Evolutionary conservation across 2,113 vertebrate genomes (phyloP).

Genomic region (Rhinopithecus roxellana): DNA sequence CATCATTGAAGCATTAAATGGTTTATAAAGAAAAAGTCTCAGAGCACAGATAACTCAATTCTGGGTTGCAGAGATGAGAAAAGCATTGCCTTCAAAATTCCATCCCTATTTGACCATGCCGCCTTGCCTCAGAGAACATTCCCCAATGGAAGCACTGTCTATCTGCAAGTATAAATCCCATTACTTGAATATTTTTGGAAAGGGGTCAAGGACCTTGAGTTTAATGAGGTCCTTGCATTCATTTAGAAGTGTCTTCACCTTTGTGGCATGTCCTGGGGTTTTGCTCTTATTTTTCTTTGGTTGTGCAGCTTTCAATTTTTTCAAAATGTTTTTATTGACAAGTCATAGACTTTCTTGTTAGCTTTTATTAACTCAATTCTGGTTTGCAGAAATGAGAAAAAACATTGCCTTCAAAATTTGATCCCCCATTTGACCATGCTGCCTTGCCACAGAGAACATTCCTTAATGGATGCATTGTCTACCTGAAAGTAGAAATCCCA

Average conservation of each 20-base stretch:
- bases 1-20: neutral
- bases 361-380: neutral
- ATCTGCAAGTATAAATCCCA: neutral
- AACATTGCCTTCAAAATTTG: neutral
- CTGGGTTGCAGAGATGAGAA: neutral
- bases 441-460: neutral
- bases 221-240: neutral
- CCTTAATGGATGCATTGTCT: neutral
- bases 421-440: neutral
- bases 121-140: neutral
- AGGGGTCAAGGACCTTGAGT: neutral
- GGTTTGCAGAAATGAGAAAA: neutral
- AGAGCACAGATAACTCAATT: neutral
- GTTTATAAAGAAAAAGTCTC: neutral
- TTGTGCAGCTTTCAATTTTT: neutral
- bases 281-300: neutral
- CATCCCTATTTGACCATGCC: too few relatives aligned
- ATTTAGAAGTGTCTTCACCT: neutral
- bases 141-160: neutral
- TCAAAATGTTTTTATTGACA: neutral
- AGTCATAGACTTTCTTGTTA: neutral
- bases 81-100: neutral
- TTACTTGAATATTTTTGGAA: neutral
- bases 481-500: neutral
- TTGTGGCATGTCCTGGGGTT: neutral